Conservation (phyloP, 1,140 invertebrate species). For the Diploscapter pachys region DNA sequence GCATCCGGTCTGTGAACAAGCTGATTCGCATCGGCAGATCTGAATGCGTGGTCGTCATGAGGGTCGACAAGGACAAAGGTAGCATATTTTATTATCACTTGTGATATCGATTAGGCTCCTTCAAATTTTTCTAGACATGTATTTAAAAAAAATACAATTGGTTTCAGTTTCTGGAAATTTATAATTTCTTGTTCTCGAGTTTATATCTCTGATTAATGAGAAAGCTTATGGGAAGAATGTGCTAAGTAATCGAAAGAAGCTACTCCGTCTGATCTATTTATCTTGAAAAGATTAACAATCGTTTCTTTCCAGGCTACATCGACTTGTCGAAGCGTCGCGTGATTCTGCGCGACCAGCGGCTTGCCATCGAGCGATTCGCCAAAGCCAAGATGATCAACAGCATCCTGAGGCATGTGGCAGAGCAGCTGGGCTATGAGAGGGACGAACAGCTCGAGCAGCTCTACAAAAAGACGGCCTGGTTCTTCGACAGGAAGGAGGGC, state of each 20-base stretch:
- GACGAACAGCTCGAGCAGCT: constrained; percentile 90
- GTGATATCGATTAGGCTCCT: neutral
- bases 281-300: constrained; percentile 12
- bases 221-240: too few species aligned
- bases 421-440: constrained; percentile 82
- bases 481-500: constrained; percentile 95
- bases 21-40: constrained; percentile 95
- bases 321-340: constrained; percentile 98
- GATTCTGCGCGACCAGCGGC: constrained; percentile 92
- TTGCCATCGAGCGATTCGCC: constrained; percentile 95
- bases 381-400: constrained; percentile 87
- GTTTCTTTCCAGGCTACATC: constrained; percentile 77
- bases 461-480: constrained; percentile 96
- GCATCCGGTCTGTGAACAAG: constrained; percentile 99
- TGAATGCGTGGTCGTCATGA: constrained; percentile 97
- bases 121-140: neutral
- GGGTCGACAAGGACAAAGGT: constrained; percentile 99
- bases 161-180: too few species aligned
- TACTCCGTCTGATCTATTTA: too few species aligned
- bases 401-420: constrained; percentile 91
- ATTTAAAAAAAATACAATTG: too few species aligned
- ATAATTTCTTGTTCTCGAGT: too few species aligned
- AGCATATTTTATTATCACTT: constrained; percentile 33
- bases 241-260: too few species aligned
- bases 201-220: too few species aligned